These are phyloP conservation scores for Lasiommata megera DNA, from an alignment of 2,888 invertebrate genomes.

Conservation along the genomic window DNA sequence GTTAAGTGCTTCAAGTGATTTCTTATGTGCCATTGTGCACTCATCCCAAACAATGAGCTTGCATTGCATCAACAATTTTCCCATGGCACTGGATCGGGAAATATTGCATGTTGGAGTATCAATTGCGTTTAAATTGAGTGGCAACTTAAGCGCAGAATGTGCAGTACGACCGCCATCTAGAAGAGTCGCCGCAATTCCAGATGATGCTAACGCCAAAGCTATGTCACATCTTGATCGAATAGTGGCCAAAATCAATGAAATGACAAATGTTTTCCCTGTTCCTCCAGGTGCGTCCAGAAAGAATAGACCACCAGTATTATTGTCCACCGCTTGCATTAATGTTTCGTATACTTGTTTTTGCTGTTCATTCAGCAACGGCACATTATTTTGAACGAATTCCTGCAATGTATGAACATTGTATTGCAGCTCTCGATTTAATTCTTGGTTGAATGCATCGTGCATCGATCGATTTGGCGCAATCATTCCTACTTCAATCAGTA, in stretches of 20 bases:
- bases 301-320: slow-evolving; percentile 35
- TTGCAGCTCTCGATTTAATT: slow-evolving; percentile 32
- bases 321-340: slow-evolving; percentile 36
- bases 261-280: slow-evolving; percentile 35
- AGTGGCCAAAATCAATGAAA: slow-evolving; percentile 33
- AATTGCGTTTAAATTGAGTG: slow-evolving; percentile 35
- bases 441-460: slow-evolving; percentile 35
- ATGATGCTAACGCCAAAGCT: slow-evolving; percentile 34
- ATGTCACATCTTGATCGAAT: slow-evolving; percentile 31
- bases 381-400: slow-evolving; percentile 32
- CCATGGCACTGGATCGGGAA: slow-evolving; percentile 35
- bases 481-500: slow-evolving; percentile 35
- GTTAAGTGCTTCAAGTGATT: slow-evolving; percentile 31
- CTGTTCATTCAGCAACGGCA: slow-evolving; percentile 34
- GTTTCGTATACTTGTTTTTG: slow-evolving; percentile 35
- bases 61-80: slow-evolving; percentile 32
- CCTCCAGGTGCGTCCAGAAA: slow-evolving; percentile 34
- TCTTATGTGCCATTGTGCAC: slow-evolving; percentile 35
- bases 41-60: slow-evolving; percentile 37
- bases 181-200: slow-evolving; percentile 32
- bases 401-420: slow-evolving; percentile 32
- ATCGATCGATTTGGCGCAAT: slow-evolving; percentile 32
- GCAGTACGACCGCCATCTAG: slow-evolving; percentile 31
- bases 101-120: too few species aligned
- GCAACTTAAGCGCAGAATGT: slow-evolving; percentile 34